Evolutionary conservation across 2,113 vertebrate genomes (phyloP).

Genomic region (Cichladusa arquata): DNA sequence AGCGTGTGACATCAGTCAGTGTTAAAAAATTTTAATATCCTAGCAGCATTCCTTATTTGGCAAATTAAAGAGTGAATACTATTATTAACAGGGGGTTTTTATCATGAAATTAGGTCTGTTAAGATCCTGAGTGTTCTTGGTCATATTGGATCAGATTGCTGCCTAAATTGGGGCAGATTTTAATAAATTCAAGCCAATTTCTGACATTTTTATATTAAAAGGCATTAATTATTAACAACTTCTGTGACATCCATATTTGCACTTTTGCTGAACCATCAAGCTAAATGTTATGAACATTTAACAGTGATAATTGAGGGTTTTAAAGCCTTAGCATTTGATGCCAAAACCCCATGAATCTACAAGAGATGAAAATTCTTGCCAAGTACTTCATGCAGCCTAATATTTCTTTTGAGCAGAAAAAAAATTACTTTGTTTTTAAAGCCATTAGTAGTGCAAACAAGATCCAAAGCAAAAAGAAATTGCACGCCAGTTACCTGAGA

Average conservation of each 20-base stretch:
- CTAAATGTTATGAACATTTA: constrained; percentile 4
- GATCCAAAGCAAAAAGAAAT: neutral
- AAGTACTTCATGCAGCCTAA: neutral
- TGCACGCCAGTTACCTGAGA: neutral
- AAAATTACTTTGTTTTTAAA: neutral
- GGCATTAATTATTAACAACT: constrained; percentile 4
- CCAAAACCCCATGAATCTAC: neutral
- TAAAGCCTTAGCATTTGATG: neutral
- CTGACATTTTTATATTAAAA: neutral
- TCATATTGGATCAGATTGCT: neutral
- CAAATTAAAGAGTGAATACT: neutral
- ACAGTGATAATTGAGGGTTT: neutral
- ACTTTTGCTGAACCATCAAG: neutral
- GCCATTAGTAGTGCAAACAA: neutral
- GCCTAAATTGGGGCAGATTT: neutral
- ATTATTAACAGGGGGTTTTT: neutral
- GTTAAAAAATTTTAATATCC: neutral
- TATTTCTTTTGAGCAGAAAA: neutral
- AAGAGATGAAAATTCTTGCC: neutral
- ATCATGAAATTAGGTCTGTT: neutral
- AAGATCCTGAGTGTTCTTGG: neutral
- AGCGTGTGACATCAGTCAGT: neutral
- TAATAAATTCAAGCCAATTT: constrained; percentile 15
- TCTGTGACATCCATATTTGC: neutral
- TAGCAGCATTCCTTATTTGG: neutral